These are phyloP conservation scores for Malaclemys terrapin DNA, from an alignment of 2,113 vertebrate species.

Conservation along the genomic window DNA sequence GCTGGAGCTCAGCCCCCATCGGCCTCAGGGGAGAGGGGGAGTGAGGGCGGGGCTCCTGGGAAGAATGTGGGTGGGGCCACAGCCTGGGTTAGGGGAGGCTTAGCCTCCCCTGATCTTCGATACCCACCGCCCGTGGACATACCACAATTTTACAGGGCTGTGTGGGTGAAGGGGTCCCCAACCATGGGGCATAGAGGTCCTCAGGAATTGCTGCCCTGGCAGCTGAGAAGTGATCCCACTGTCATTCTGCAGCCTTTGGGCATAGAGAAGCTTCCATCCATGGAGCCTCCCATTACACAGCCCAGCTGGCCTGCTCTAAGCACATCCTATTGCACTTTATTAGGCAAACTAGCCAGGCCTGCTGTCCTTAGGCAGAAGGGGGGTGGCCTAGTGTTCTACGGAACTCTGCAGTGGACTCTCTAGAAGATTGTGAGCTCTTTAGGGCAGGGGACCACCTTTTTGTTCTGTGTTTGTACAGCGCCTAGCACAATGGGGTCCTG, in stretches of 20 bases:
- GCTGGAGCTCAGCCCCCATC: no score
- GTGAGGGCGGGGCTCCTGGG: no score
- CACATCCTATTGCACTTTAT: background rate
- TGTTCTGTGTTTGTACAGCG: background rate
- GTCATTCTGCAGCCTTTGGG: background rate
- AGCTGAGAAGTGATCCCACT: background rate
- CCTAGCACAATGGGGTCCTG: background rate
- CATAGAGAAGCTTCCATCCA: background rate
- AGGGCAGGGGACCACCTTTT: background rate
- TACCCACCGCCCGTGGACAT: background rate
- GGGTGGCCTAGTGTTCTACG: background rate
- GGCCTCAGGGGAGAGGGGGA: no score
- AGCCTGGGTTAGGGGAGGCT: no score
- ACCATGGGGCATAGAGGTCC: background rate
- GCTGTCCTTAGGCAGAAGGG: background rate
- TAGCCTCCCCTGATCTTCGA: no score
- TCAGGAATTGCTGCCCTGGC: background rate
- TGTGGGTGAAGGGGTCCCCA: no score
- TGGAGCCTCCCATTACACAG: background rate
- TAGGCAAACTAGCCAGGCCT: background rate
- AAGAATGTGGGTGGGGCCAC: no score
- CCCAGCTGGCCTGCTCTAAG: background rate
- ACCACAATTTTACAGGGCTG: background rate
- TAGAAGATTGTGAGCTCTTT: background rate
- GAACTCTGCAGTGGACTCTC: background rate